Evolutionary conservation across 2,113 vertebrate genomes (phyloP).

Genomic region (Pithys albifrons): DNA sequence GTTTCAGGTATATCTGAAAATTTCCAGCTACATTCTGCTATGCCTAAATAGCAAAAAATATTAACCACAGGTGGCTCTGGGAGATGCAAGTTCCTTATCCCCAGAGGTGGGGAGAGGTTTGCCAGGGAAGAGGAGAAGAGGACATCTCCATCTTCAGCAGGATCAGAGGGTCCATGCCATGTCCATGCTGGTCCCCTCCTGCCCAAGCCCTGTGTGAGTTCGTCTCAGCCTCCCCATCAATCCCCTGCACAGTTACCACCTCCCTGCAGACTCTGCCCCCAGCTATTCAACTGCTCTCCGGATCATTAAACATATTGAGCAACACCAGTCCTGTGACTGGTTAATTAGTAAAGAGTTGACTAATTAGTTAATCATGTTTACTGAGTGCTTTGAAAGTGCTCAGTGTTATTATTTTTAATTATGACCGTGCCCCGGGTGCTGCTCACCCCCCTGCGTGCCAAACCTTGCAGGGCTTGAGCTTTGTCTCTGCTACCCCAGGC

Average conservation of each 20-base stretch:
- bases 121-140: not conserved
- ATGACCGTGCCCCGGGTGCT: not conserved
- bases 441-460: not conserved
- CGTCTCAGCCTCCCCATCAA: not conserved
- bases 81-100: not conserved
- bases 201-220: not conserved
- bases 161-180: not conserved
- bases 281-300: conserved; percentile 42
- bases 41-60: not conserved
- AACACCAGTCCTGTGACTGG: conserved; percentile 54
- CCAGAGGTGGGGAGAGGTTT: not conserved
- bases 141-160: not conserved
- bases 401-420: conserved; percentile 50
- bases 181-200: not conserved
- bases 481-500: not conserved
- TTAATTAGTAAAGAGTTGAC: conserved; percentile 65
- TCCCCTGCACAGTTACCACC: not conserved
- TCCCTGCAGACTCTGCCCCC: not conserved
- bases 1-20: not conserved
- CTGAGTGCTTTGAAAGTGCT: conserved; percentile 36
- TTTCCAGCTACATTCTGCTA: not conserved
- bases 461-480: not conserved
- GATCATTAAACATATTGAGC: conserved; percentile 64
- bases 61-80: accelerated
- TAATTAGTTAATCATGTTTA: conserved; percentile 68